Percentiles rank a stretch among this genome's conserved stretches.
phyloP scores from a whole-genome alignment of 2,113 vertebrate species.

The Varanus salvator region DNA sequence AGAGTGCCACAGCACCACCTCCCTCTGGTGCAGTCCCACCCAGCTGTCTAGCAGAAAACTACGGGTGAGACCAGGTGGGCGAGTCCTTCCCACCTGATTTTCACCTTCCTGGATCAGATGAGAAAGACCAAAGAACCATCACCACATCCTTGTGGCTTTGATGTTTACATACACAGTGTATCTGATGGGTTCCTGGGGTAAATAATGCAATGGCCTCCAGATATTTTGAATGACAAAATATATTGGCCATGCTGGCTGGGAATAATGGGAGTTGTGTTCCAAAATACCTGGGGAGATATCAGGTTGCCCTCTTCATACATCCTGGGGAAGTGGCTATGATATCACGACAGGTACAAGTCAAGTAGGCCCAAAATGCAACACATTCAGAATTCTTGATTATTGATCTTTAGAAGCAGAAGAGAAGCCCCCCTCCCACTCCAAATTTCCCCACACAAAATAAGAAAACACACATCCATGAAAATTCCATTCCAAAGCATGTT shows the following conservation, averaged over 20 bases:
- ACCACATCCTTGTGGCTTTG: no score
- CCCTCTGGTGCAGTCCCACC: neutral
- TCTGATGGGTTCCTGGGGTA: neutral
- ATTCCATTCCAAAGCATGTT: constrained; percentile 3
- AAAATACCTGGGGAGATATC: no score
- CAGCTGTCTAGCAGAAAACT: neutral
- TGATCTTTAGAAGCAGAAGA: neutral
- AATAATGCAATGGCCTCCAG: no score
- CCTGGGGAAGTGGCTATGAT: neutral
- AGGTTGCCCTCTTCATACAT: neutral
- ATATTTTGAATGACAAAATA: no score
- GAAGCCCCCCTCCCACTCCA: neutral
- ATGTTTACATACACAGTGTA: neutral
- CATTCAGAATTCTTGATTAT: neutral
- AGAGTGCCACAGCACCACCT: neutral
- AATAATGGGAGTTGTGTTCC: no score
- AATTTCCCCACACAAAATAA: neutral
- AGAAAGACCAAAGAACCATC: neutral
- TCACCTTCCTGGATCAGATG: no score
- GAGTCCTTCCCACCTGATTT: neutral
- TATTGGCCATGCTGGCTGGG: no score
- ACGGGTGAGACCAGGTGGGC: accelerated
- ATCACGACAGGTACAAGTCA: neutral
- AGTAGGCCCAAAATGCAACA: neutral
- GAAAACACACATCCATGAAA: constrained; percentile 23